A percentile compares a stretch with the other conserved stretches of the same genome.
Conservation (phyloP, 2,113 vertebrate species). For the Pongo abelii region DNA sequence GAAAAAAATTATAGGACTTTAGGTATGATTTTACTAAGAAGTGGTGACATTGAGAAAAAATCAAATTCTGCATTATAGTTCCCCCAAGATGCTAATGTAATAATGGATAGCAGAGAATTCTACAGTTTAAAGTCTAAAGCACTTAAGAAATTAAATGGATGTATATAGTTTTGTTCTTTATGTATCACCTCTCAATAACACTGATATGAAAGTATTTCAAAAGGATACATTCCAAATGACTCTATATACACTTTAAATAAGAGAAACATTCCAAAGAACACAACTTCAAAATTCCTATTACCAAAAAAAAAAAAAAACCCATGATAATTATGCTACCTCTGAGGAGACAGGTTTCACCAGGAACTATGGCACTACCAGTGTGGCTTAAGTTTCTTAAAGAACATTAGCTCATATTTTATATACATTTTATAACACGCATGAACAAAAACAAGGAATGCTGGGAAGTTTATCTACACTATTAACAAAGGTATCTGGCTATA, state of each 20-base stretch:
- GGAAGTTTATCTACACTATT: background rate
- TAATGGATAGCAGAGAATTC: background rate
- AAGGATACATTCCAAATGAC: background rate
- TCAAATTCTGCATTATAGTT: background rate
- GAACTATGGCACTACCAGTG: background rate
- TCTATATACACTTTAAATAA: slow-evolving; percentile 7
- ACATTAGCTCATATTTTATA: background rate
- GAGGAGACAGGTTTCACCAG: background rate
- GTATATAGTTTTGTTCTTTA: background rate
- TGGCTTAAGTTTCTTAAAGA: background rate
- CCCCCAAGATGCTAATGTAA: background rate
- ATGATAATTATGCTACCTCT: background rate
- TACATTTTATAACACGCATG: background rate
- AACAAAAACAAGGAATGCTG: background rate
- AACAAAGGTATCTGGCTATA: background rate
- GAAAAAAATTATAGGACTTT: background rate
- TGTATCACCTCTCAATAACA: background rate
- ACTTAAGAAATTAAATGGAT: background rate
- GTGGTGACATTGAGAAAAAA: background rate
- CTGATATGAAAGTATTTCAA: background rate
- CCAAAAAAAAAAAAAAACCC: background rate
- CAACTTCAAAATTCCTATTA: background rate
- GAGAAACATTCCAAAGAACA: background rate
- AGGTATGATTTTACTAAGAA: background rate
- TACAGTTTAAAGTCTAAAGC: background rate